These are phyloP conservation scores for Alcis repandata DNA, from an alignment of 2,888 invertebrate species.

Conservation along the genomic window DNA sequence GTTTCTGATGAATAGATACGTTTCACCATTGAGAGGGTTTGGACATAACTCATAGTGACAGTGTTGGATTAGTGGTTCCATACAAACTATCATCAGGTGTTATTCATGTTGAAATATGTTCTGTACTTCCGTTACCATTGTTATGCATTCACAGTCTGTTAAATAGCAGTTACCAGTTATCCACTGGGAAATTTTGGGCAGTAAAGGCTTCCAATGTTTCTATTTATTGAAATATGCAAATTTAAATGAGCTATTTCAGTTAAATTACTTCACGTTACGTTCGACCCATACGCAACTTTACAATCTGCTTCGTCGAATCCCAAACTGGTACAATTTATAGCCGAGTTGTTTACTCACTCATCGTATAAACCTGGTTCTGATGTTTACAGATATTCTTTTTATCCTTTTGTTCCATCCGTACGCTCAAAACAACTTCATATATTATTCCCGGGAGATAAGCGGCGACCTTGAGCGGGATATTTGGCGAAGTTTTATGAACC, in stretches of 20 bases:
- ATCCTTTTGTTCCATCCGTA: constrained; percentile 38
- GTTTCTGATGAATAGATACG: constrained; percentile 25
- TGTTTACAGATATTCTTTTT: constrained; percentile 49
- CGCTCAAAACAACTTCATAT: constrained; percentile 57
- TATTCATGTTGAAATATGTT: constrained; percentile 8
- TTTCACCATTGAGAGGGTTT: constrained; percentile 22
- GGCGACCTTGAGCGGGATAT: constrained; percentile 34
- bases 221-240: constrained; percentile 23
- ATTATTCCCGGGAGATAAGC: constrained; percentile 50
- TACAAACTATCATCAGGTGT: constrained; percentile 20
- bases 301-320: constrained; percentile 10
- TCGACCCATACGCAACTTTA: not conserved
- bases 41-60: constrained; percentile 22
- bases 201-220: constrained; percentile 5
- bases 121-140: constrained; percentile 1
- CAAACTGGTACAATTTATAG: constrained; percentile 40
- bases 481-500: constrained; percentile 42
- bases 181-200: constrained; percentile 4
- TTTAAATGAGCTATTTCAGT: constrained; percentile 27
- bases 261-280: constrained; percentile 26
- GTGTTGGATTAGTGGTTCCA: constrained; percentile 15
- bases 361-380: constrained; percentile 44
- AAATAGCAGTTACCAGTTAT: not conserved
- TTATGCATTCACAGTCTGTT: constrained; percentile 9
- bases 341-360: constrained; percentile 41